Evolutionary conservation across 1,140 invertebrate species (phyloP).

Genomic region (Hylyphantes graminicola): DNA sequence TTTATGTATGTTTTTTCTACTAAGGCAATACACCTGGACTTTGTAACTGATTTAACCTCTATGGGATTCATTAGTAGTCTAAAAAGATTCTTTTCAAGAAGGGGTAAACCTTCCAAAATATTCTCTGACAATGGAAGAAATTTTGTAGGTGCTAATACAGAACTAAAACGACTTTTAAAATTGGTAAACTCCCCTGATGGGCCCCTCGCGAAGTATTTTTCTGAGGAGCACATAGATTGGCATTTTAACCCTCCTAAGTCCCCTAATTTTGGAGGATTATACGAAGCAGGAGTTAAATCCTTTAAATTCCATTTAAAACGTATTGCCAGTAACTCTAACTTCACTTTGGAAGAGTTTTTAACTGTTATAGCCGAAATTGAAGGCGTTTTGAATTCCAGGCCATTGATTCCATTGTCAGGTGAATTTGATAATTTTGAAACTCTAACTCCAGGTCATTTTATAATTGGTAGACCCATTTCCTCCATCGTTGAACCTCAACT

Average conservation of each 20-base stretch:
- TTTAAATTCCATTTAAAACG: too few species aligned
- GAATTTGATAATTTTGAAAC: too few species aligned
- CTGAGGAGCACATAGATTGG: not conserved
- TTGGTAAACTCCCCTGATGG: not conserved
- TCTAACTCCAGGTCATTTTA: too few species aligned
- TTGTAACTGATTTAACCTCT: not conserved
- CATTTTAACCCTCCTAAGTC: not conserved
- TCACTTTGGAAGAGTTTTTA: too few species aligned
- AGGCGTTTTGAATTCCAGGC: too few species aligned
- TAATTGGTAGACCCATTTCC: too few species aligned
- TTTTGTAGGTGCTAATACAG: not conserved
- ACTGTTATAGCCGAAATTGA: too few species aligned
- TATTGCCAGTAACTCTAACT: too few species aligned
- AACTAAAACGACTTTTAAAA: conserved; percentile 1
- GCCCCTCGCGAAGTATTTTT: not conserved
- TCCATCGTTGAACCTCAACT: too few species aligned
- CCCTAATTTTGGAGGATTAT: not conserved
- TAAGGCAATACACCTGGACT: conserved; percentile 2
- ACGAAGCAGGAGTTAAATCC: too few species aligned
- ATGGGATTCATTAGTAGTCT: not conserved
- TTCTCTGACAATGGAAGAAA: not conserved
- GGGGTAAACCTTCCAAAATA: not conserved
- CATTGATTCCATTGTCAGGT: too few species aligned
- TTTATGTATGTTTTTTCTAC: conserved; percentile 1
- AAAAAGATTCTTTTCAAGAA: not conserved